Percentiles rank a stretch among this genome's conserved stretches.
Conservation (phyloP, 1,140 invertebrate genomes). For the Arctopsyche grandis region DNA sequence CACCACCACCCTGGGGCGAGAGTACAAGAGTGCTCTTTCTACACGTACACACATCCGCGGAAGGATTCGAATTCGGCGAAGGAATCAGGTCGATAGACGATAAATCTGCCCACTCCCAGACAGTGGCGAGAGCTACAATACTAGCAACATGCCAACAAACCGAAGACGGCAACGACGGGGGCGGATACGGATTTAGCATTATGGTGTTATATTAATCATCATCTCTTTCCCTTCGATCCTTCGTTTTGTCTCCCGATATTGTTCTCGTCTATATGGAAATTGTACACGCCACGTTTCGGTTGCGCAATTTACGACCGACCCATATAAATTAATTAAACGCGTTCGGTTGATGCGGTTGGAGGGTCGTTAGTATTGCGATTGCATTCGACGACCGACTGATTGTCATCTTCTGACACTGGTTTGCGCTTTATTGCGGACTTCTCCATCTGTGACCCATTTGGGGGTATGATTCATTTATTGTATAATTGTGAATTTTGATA, state of each 20-base stretch:
- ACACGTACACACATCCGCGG: not conserved
- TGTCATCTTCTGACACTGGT: too few relatives aligned
- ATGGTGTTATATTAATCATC: constrained; percentile 4
- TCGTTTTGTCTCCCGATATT: not conserved
- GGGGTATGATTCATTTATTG: too few relatives aligned
- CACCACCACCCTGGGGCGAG: too few relatives aligned
- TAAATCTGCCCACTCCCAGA: not conserved
- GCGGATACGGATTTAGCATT: not conserved
- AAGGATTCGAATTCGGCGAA: not conserved
- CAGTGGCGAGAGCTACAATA: not conserved
- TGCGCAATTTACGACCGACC: too few relatives aligned
- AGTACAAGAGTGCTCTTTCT: too few relatives aligned
- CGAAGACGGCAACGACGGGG: not conserved
- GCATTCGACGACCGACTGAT: not conserved
- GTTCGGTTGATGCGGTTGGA: not conserved
- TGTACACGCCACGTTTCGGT: not conserved
- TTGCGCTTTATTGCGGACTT: too few relatives aligned
- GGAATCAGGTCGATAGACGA: not conserved
- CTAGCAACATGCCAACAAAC: not conserved
- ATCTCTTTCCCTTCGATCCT: not conserved
- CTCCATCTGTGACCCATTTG: too few relatives aligned
- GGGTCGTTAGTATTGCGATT: not conserved
- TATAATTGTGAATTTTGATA: too few relatives aligned
- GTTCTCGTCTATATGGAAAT: not conserved
- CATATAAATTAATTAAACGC: not conserved